Base-by-base conservation (phyloP, 2,888 invertebrate genomes). In the Hedychridium roseum region DNA sequence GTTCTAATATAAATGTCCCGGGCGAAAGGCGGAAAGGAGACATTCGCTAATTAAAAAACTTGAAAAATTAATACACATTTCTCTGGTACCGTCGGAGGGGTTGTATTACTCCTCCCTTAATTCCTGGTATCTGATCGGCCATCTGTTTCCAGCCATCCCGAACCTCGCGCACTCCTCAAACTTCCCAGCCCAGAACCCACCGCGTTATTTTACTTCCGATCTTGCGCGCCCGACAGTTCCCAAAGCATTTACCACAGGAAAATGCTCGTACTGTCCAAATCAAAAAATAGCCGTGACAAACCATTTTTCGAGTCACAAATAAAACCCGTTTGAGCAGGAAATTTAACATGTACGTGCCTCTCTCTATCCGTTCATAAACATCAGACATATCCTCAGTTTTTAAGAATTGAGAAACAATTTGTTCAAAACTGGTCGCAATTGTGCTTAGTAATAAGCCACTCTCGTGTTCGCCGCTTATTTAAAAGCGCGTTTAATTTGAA, bases 51-150 rank as follows among this genome's bases (percentile, higher is more conserved):
- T 78, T 78, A 78, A 78, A 78, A 78, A 78, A 78, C 78, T 78
- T 78, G 78, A 78, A 78, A 78, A 78, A 78, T 78, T 78, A 78
- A 78, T 78, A 78, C 76, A 78, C 78, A 78, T 78, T 78, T 78
- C 73, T 78, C 76, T 73, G 70, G 62, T 60, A 66, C 62, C 67
- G n/a, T 57, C 50, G 54, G 52, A n/a, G n/a, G 52, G 56, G 60
- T 64, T 66, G 62, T 63, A 64, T 67, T 64, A 63, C 66, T 64
- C 56, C 55, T 31, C 70, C 71, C 73, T 78, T 76, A 76, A 78
- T 78, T 73, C 74, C 67, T 72, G 72, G 70, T 78, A 78, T 78
- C 76, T 76, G 78, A 78, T 78, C 74, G 68, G 72, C 78, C 78
- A 78, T 78, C 77, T 78, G 78, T 77, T 78, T 64, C 76, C 64